Conservation (phyloP, 2,888 invertebrate genomes). For the Hecatera dysodea region DNA sequence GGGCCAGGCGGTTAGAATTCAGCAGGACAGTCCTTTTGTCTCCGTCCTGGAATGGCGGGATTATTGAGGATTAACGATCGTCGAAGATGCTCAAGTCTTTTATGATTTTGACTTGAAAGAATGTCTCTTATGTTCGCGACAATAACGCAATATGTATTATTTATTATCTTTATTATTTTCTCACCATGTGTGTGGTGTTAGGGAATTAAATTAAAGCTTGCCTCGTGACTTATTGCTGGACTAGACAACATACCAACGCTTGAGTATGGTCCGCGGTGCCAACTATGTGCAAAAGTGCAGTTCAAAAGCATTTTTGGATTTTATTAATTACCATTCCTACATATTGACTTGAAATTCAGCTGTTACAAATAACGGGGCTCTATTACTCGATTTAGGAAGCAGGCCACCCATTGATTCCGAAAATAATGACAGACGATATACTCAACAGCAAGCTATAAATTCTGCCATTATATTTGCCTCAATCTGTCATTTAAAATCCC, state of each 20-base stretch:
- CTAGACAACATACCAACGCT: constrained; percentile 4
- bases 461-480: not conserved
- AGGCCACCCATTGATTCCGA: constrained; percentile 11
- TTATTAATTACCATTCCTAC: constrained; percentile 19
- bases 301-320: constrained; percentile 46
- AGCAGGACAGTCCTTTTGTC: constrained; percentile 44
- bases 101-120: constrained; percentile 24
- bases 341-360: constrained; percentile 5
- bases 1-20: constrained; percentile 41
- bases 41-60: constrained; percentile 3
- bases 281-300: constrained; percentile 26
- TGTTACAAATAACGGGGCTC: constrained; percentile 7
- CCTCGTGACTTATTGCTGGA: constrained; percentile 3
- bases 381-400: not conserved
- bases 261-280: constrained; percentile 15
- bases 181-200: not conserved
- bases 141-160: not conserved
- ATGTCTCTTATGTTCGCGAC: not conserved
- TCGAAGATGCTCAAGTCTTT: constrained; percentile 11
- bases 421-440: not conserved
- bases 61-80: constrained; percentile 15
- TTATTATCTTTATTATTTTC: constrained; percentile 2
- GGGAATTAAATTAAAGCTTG: not conserved
- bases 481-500: not conserved
- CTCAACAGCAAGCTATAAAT: not conserved